Base-by-base conservation (phyloP, 2,113 vertebrate species). In the Salvelinus fontinalis region DNA sequence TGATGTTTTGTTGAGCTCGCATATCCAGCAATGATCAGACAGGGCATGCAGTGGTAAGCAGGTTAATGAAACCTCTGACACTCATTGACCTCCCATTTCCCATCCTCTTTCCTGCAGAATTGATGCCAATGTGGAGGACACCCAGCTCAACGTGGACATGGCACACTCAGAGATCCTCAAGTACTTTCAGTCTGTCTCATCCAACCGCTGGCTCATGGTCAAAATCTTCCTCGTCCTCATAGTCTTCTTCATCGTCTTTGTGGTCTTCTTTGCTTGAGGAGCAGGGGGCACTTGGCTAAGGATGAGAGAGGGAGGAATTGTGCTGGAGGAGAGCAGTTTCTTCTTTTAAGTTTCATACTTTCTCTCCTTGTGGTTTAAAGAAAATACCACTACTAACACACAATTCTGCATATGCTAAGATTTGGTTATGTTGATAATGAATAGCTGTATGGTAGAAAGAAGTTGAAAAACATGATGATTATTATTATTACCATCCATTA, bases 171-270 rank as follows among this genome's bases (percentile, higher is more conserved):
- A 95, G 88, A 95, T 95, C 83, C 92, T 95, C 70, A 95, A 95
- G 68, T 95, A 95, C 84, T 95, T 95, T 85, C 95, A 95, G 87
- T 95, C 95, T 0, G 93, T 95, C 67, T 92, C 95, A 20, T 94
- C 91, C 77, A 94, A 95, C 83, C 93, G 95, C 77, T 95, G 95
- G 95, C 90, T 95, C 16, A 92, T 95, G 88, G 89, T 95, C 84
- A 95, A 95, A 87, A 95, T 95, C 78, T 95, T 95, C 86, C 92
- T 95, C 76, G 91, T 95, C 86, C 94, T 95, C 73, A 90, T 95
- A 48, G 62, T 95, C 67, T 95, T 95, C 88, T 95, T 95, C 89
- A 91, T 95, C 76, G 86, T 95, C 81, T 95, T 95, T 22, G 93
- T 95, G 39, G 93, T 95, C 76, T 95, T 95, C 86, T 84, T 95